phyloP scores from a whole-genome alignment of 1,140 invertebrate genomes.

The Limonius californicus region DNA sequence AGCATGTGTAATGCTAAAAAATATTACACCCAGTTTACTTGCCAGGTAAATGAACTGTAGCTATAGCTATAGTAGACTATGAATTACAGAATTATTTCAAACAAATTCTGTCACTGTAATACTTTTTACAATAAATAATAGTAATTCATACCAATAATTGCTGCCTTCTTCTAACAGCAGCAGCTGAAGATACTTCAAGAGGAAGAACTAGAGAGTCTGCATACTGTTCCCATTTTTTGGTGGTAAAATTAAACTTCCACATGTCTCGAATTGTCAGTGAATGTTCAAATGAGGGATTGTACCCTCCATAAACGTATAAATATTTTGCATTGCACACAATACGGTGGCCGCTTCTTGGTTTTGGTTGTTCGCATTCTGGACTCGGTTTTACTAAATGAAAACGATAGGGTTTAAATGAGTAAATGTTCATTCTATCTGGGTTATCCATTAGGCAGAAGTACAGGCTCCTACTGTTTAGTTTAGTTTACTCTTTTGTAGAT shows the following conservation, averaged over 20 bases:
- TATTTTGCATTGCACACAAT: slow-evolving; percentile 68
- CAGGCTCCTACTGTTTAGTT: too few relatives aligned
- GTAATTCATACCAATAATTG: slow-evolving; percentile 50
- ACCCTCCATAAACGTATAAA: slow-evolving; percentile 77
- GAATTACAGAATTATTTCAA: too few relatives aligned
- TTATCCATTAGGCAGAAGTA: too few relatives aligned
- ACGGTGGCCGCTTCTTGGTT: slow-evolving; percentile 74
- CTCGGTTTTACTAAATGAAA: too few relatives aligned
- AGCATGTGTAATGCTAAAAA: too few relatives aligned
- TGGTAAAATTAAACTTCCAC: not conserved
- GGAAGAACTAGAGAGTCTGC: slow-evolving; percentile 60
- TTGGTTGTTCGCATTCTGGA: slow-evolving; percentile 43
- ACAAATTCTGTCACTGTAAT: too few relatives aligned
- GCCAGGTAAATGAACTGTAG: too few relatives aligned
- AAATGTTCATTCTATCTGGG: too few relatives aligned
- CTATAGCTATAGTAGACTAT: too few relatives aligned
- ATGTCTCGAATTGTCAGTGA: slow-evolving; percentile 37
- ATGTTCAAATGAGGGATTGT: slow-evolving; percentile 56
- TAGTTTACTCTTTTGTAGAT: too few relatives aligned
- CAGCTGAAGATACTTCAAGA: slow-evolving; percentile 72
- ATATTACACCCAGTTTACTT: too few relatives aligned
- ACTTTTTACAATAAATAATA: not conserved
- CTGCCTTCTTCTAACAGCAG: slow-evolving; percentile 62
- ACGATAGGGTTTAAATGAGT: too few relatives aligned
- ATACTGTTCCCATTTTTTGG: slow-evolving; percentile 54